Conservation (phyloP, 2,888 invertebrate species). For the Scaptomyza caliginosa region DNA sequence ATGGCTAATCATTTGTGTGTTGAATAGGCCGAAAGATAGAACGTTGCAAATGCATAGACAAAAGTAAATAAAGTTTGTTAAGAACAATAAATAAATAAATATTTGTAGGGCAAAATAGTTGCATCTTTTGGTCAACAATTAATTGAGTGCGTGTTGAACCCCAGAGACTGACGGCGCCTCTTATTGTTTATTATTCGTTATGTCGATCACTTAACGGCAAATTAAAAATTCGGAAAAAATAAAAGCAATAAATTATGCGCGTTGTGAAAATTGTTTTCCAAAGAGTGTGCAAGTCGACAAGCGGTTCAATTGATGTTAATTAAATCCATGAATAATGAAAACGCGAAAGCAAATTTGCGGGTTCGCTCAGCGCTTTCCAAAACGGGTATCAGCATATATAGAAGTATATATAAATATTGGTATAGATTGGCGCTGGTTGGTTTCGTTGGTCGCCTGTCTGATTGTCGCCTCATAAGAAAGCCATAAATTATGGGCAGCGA, state of each 20-base stretch:
- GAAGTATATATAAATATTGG: slow-evolving; percentile 34
- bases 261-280: slow-evolving; percentile 65
- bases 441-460: slow-evolving; percentile 40
- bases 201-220: slow-evolving; percentile 65
- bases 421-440: slow-evolving; percentile 60
- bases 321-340: slow-evolving; percentile 83
- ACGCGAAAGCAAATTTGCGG: slow-evolving; percentile 62
- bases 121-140: slow-evolving; percentile 14
- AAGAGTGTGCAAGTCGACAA: slow-evolving; percentile 73
- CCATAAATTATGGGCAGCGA: slow-evolving; percentile 81
- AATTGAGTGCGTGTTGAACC: slow-evolving; percentile 20
- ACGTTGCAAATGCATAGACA: background rate
- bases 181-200: slow-evolving; percentile 9
- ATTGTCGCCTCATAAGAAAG: slow-evolving; percentile 76
- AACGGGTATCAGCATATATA: slow-evolving; percentile 2
- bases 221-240: slow-evolving; percentile 59
- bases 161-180: slow-evolving; percentile 17
- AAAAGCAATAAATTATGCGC: slow-evolving; percentile 68
- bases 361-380: slow-evolving; percentile 18
- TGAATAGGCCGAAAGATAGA: slow-evolving; percentile 8
- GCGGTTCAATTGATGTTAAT: slow-evolving; percentile 85
- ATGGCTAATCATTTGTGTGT: slow-evolving; percentile 14
- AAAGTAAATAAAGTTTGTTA: background rate
- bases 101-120: no score
- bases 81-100: no score